Percentiles rank a stretch among this genome's conserved stretches.
Conservation (phyloP, 2,113 vertebrate species). For the Bos indicus region DNA sequence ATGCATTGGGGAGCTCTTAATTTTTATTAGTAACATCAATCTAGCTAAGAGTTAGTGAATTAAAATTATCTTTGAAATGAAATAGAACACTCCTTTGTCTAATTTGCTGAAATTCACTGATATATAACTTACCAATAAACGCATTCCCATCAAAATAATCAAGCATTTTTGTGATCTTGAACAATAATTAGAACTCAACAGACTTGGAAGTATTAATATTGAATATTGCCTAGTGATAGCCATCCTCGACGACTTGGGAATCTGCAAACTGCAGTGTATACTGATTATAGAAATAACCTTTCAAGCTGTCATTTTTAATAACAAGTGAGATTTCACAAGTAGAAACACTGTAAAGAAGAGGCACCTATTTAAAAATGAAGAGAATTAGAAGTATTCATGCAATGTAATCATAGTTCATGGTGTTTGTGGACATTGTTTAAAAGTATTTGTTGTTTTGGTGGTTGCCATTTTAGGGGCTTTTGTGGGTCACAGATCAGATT, state of each 20-base stretch:
- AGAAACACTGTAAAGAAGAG: background rate
- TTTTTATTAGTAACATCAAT: constrained; percentile 70
- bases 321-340: background rate
- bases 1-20: constrained; percentile 58
- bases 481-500: background rate
- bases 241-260: background rate
- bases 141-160: background rate
- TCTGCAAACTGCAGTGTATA: background rate
- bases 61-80: constrained; percentile 64
- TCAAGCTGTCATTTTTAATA: background rate
- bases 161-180: constrained; percentile 5
- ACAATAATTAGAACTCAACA: constrained; percentile 5
- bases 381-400: background rate
- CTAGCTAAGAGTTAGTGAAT: constrained; percentile 54
- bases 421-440: background rate
- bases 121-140: background rate
- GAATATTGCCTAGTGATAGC: background rate
- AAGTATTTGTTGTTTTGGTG: background rate
- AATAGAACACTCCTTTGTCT: constrained; percentile 50
- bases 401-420: background rate
- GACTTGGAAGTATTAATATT: constrained; percentile 15
- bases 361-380: background rate
- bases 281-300: background rate
- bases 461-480: background rate
- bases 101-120: constrained; percentile 56